These are phyloP conservation scores for Xestia xanthographa DNA, from an alignment of 2,888 invertebrate genomes.

Conservation along the genomic window DNA sequence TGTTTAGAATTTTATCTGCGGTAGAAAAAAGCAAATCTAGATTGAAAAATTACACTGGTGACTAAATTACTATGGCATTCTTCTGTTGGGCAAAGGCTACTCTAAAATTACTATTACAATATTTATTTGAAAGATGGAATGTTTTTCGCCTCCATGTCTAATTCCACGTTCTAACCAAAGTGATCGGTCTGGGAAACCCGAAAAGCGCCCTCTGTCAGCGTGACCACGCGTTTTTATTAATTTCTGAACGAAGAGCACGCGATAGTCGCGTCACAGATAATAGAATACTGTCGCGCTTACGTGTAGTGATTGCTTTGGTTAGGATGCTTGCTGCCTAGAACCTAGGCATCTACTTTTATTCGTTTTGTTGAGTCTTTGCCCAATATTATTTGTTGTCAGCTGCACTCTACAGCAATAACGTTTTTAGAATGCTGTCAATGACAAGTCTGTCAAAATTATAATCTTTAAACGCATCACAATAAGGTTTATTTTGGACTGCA, in stretches of 20 bases:
- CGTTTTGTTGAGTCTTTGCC: neutral
- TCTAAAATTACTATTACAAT: neutral
- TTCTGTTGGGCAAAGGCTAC: neutral
- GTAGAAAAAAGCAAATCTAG: conserved; percentile 19
- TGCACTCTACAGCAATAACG: neutral
- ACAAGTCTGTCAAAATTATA: neutral
- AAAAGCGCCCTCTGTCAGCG: neutral
- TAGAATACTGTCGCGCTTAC: too few species aligned
- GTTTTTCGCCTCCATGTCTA: neutral
- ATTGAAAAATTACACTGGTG: conserved; percentile 28
- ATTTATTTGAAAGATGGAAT: neutral
- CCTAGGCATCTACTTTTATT: neutral
- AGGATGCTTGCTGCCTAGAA: neutral
- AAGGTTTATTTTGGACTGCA: neutral
- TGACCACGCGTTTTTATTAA: neutral
- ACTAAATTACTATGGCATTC: conserved; percentile 8
- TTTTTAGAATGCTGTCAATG: neutral
- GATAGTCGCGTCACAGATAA: too few species aligned
- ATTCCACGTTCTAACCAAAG: neutral
- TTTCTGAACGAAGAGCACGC: neutral
- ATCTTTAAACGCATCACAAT: neutral
- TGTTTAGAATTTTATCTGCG: conserved; percentile 27
- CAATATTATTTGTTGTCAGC: conserved; percentile 6
- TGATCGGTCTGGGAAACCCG: neutral
- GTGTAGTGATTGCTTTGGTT: conserved; percentile 2